Percentiles rank a stretch among this genome's conserved stretches.
phyloP scores from a whole-genome alignment of 1,140 invertebrate genomes.

The Pogonognathellus flavescens region DNA sequence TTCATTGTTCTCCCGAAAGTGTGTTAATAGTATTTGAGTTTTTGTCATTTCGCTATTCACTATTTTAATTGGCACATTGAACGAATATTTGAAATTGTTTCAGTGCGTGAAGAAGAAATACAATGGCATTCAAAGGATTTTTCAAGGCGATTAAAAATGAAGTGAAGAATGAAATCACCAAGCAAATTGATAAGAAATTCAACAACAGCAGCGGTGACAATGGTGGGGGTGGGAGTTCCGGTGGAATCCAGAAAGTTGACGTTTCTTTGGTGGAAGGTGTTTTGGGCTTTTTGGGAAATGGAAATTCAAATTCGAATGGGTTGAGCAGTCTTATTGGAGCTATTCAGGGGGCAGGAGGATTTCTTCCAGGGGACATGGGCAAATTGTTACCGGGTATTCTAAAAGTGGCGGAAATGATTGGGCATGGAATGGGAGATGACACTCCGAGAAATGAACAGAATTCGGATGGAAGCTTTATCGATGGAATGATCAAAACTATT shows the following conservation, averaged over 20 bases:
- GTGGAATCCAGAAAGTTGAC: slow-evolving; percentile 25
- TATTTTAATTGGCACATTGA: too few species aligned
- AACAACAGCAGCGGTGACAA: neutral
- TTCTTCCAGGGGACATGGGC: slow-evolving; percentile 58
- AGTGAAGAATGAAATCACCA: slow-evolving; percentile 60
- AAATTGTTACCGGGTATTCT: slow-evolving; percentile 61
- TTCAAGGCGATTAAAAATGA: slow-evolving; percentile 66
- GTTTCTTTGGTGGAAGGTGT: slow-evolving; percentile 58
- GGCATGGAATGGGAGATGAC: slow-evolving; percentile 64
- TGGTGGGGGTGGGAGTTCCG: slow-evolving; percentile 9
- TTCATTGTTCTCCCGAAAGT: too few species aligned
- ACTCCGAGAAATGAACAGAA: slow-evolving; percentile 63
- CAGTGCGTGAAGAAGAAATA: neutral
- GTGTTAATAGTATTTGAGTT: too few species aligned
- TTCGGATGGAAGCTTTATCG: slow-evolving; percentile 63
- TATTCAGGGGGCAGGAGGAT: slow-evolving; percentile 60
- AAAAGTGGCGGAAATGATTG: slow-evolving; percentile 66
- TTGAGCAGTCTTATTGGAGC: slow-evolving; percentile 44
- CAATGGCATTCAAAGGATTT: slow-evolving; percentile 66
- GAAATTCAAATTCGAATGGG: slow-evolving; percentile 51
- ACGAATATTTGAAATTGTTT: too few species aligned
- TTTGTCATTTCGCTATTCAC: too few species aligned
- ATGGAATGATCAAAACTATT: slow-evolving; percentile 64
- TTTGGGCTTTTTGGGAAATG: slow-evolving; percentile 54
- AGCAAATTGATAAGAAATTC: slow-evolving; percentile 54